Base-by-base conservation (phyloP, 2,888 invertebrate genomes). In the Lasioglossum figueresi region DNA sequence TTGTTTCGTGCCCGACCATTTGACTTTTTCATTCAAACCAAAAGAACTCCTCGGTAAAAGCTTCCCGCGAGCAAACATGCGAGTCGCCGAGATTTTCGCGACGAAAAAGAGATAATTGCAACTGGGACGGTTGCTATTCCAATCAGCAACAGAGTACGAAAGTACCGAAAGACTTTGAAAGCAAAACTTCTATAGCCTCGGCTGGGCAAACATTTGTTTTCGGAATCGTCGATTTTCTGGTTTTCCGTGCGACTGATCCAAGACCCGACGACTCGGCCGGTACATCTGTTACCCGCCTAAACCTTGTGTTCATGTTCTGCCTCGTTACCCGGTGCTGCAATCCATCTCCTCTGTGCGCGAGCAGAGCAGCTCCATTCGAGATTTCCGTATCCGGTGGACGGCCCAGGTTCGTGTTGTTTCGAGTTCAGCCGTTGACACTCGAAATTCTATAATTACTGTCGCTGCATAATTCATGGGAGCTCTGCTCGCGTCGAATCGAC, bases 281-380 rank as follows among this genome's bases (percentile, higher is more conserved):
- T 31, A 40, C 31, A 56, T 40, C 34, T 71, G 40, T 71, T 27
- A 71, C 59, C 78, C 66, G 77, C 74, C 85, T 81, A 40, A 75
- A 85, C 81, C 80, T 45, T 59, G 74, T 72, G 59, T 86, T 85
- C 82, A 85, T 76, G 85, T 81, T 85, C 76, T 86, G 85, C 78
- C 81, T 75, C 78, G 75, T 81, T 73, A 76, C 59, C 85, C 81
- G 45, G 48, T 68, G 85, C 81, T 81, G 79, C 66, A 71, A 80
- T 31, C 74, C 40, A 43, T 68, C 75, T 14, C 27, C 10, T 72
- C 71, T 16, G 14, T 31, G 23, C 66, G 84, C 76, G 84, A 79
- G 56, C 37, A 73, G 75, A 73, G 56, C 56, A 1, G 31, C 63
- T 10, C 40, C 6, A 1, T 23, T 40, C 31, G 23, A 31, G 12